Conservation (phyloP, 2,113 vertebrate species). For the Macquaria ambigua region DNA sequence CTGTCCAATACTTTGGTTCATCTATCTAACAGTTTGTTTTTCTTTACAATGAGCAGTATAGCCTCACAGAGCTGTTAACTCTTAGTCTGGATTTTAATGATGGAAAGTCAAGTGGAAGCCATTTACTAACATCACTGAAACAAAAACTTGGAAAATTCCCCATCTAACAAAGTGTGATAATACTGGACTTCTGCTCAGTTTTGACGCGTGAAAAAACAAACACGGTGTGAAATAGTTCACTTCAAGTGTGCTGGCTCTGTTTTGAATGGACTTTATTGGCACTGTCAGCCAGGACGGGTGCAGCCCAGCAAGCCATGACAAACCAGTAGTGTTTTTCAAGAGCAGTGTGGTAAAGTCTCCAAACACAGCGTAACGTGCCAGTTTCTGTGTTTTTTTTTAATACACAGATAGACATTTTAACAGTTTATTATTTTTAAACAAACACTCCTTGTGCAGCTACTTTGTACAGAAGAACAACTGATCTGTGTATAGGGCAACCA, state of each 20-base stretch:
- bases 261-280: constrained; percentile 19
- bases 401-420: not conserved
- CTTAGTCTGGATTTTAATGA: not conserved
- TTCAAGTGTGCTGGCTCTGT: not conserved
- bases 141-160: not conserved
- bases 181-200: not conserved
- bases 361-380: not conserved
- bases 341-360: not conserved
- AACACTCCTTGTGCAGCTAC: too few relatives aligned
- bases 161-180: not conserved
- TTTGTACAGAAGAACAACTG: not conserved
- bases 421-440: not conserved
- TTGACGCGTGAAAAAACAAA: not conserved
- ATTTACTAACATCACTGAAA: not conserved
- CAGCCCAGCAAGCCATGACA: not conserved
- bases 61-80: not conserved
- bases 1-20: not conserved
- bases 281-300: not conserved
- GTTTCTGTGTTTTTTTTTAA: not conserved
- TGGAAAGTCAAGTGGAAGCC: not conserved
- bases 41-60: not conserved
- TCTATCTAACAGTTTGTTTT: not conserved
- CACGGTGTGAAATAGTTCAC: constrained; percentile 2
- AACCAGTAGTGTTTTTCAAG: not conserved
- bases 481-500: not conserved